These are phyloP conservation scores for Sminthopsis crassicaudata DNA, from an alignment of 2,113 vertebrate species.

Conservation along the genomic window DNA sequence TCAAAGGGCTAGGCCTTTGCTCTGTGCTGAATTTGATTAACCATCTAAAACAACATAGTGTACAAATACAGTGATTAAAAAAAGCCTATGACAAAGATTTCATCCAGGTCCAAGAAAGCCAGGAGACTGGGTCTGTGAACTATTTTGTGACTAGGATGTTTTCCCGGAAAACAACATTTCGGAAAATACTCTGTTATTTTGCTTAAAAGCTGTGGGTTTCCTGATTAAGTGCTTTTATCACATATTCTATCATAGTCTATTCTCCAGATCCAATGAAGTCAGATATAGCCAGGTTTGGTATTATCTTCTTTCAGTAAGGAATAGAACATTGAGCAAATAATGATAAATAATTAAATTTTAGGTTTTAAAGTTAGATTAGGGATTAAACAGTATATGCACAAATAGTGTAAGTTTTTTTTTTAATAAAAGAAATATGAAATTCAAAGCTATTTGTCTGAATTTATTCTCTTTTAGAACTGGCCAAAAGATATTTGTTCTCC, in stretches of 20 bases:
- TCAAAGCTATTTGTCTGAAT: background rate
- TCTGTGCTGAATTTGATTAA: slow-evolving; percentile 57
- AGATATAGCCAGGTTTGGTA: slow-evolving; percentile 41
- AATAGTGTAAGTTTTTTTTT: background rate
- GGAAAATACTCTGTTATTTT: slow-evolving; percentile 58
- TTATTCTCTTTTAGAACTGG: slow-evolving; percentile 28
- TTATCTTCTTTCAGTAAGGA: slow-evolving; percentile 19
- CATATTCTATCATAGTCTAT: background rate
- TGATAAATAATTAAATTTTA: slow-evolving; percentile 28
- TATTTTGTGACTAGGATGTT: slow-evolving; percentile 58
- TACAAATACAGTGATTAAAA: slow-evolving; percentile 22
- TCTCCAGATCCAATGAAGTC: background rate
- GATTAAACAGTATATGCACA: background rate
- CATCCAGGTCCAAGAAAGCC: slow-evolving; percentile 46
- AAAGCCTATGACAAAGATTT: slow-evolving; percentile 39
- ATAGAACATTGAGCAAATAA: slow-evolving; percentile 53
- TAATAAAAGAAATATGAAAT: background rate
- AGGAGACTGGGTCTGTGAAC: slow-evolving; percentile 31
- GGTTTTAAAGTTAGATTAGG: background rate
- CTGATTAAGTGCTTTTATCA: slow-evolving; percentile 47
- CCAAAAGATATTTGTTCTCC: slow-evolving; percentile 35
- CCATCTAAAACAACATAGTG: slow-evolving; percentile 49
- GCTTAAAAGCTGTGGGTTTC: slow-evolving; percentile 56
- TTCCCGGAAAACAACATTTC: slow-evolving; percentile 55
- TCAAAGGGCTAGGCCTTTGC: slow-evolving; percentile 53